These are phyloP conservation scores for Cynodonichthys magdalenae DNA, from an alignment of 2,797 vertebrate species.

Conservation along the genomic window DNA sequence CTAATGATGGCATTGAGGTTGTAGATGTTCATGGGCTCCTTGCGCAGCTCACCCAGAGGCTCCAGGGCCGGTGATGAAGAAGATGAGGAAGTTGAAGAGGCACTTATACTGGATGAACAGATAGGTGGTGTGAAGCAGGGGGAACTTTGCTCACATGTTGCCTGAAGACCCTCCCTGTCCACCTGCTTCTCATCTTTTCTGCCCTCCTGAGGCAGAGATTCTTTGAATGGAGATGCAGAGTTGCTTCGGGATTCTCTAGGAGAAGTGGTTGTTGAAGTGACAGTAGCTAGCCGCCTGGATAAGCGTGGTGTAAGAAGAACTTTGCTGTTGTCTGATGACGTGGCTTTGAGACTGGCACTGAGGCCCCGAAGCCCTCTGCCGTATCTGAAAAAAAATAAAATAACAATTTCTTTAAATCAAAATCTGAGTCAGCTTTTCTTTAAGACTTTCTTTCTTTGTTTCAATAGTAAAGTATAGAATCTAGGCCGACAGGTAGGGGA, in stretches of 20 bases:
- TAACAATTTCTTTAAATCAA: not conserved
- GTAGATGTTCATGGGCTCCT: conserved; percentile 96
- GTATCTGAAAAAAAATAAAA: conserved; percentile 72
- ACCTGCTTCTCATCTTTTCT: conserved; percentile 61
- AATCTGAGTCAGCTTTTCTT: too few relatives aligned
- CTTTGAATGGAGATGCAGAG: conserved; percentile 83
- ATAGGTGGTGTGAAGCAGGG: conserved; percentile 76
- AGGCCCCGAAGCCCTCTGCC: conserved; percentile 82
- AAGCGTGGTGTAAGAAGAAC: conserved; percentile 82
- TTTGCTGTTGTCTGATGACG: conserved; percentile 80
- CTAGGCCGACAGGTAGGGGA: too few relatives aligned
- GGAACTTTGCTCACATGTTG: conserved; percentile 77
- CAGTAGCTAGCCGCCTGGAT: conserved; percentile 74
- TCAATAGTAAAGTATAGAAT: too few relatives aligned
- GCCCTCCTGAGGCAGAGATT: conserved; percentile 76
- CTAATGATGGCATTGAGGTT: conserved; percentile 96
- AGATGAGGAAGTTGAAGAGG: conserved; percentile 84
- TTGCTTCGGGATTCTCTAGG: conserved; percentile 82
- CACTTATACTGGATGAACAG: conserved; percentile 79
- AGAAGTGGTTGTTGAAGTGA: conserved; percentile 50
- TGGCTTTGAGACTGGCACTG: conserved; percentile 81
- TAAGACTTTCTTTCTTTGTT: too few relatives aligned
- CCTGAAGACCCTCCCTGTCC: conserved; percentile 73
- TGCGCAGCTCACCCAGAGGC: conserved; percentile 87
- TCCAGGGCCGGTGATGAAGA: conserved; percentile 88